These are phyloP conservation scores for Cetoscarus ocellatus DNA, from an alignment of 2,797 vertebrate species.

Conservation along the genomic window DNA sequence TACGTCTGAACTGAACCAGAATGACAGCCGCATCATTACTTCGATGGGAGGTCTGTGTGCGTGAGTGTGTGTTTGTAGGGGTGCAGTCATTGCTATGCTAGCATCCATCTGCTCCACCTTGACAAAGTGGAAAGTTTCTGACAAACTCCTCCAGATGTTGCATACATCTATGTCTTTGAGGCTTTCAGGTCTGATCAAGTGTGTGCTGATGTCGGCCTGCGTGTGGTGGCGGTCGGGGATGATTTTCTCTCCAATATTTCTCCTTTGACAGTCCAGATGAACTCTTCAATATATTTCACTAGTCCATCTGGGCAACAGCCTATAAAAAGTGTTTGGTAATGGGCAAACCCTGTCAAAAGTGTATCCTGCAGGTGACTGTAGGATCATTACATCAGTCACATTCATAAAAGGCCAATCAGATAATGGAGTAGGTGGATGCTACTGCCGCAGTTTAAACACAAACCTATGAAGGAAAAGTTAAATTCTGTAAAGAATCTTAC, in stretches of 20 bases:
- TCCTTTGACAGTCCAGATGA: too few relatives aligned
- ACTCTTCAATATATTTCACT: too few relatives aligned
- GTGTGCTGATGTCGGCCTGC: background rate
- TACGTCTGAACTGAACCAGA: constrained; percentile 39
- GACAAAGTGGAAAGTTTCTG: constrained; percentile 69
- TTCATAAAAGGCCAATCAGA: too few relatives aligned
- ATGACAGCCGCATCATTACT: constrained; percentile 58
- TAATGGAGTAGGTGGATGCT: too few relatives aligned
- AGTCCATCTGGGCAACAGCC: too few relatives aligned
- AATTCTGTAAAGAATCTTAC: too few relatives aligned
- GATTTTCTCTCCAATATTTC: background rate
- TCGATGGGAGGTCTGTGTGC: background rate
- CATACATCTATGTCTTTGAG: constrained; percentile 31
- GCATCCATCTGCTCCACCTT: constrained; percentile 55
- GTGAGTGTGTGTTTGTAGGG: constrained; percentile 14
- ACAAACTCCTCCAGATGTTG: constrained; percentile 52
- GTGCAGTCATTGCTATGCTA: constrained; percentile 47
- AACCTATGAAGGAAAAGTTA: too few relatives aligned
- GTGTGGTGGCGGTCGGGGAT: background rate
- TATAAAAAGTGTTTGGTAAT: too few relatives aligned
- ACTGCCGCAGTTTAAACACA: too few relatives aligned
- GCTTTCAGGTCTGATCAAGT: constrained; percentile 20
- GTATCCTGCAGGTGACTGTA: too few relatives aligned
- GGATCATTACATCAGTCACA: too few relatives aligned
- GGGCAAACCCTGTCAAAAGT: too few relatives aligned